Evolutionary conservation across 2,797 vertebrate species (phyloP), one percentile per base, ranked within the genome.

Genomic region (Manis javanica): DNA sequence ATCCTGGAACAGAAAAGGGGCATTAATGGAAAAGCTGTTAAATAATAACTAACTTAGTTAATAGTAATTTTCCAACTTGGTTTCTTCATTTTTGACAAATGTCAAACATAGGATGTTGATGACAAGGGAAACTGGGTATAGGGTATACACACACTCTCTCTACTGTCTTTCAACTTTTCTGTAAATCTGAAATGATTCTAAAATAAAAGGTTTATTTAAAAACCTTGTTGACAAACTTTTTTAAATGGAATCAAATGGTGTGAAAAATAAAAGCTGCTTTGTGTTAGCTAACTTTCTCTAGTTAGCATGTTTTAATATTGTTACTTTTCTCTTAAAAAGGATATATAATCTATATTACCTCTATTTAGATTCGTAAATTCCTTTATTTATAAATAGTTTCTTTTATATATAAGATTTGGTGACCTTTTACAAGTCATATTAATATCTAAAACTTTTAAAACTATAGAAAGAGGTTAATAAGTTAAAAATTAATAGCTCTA

Each of bases 211-310:
- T 5, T 85, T 88, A 69, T 59, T 92, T 66, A 51, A 75, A 64
- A 57, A 75, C 19, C 18, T 69, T 51, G 3, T 46, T 85, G 49
- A 55, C 29, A 88, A 29, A 4, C 42, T 57, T 89, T 83, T 85
- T 90, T 64, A 14, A 63, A 10, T 89, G 29, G 37, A 34, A 61
- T 96, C 37, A 95, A 59, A 77, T 74, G 8, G 46, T 94, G 2
- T 93, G 16, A 91, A 86, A 46, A 92, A 86, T 64, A 96, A 85
- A 96, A 93, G 95, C 16, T 95, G 14, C 37, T 87, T 84, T 95
- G 34, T 90, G 15, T 90, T 49, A 94, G 68, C 21, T 10, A 92
- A 3, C 69, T 96, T 94, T 95, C 29, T 94, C 10, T 13, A 55
- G 7, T 88, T 90, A 87, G 23, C 11, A 6, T 61, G 23, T 82